phyloP scores from a whole-genome alignment of 35 echinoderm and acorn worm species.

The Nesometra sesokonis region DNA sequence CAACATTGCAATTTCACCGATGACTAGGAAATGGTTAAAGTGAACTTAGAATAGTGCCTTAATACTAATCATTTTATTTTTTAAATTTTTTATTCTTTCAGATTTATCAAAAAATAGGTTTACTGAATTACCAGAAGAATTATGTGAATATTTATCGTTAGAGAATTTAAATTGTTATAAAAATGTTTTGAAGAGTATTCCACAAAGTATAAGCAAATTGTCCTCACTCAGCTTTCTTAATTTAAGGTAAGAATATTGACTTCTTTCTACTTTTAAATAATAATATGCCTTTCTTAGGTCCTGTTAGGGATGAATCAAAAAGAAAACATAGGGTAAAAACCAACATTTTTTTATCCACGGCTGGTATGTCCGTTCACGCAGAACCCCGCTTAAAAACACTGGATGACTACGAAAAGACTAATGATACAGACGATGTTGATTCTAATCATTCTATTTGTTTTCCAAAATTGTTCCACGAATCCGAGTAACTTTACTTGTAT shows the following conservation, averaged over 20 bases:
- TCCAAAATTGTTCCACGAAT: no score
- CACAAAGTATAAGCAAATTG: constrained; percentile 53
- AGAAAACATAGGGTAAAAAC: no score
- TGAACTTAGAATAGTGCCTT: background rate
- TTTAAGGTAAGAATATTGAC: constrained; percentile 94
- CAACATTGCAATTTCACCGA: background rate
- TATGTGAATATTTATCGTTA: constrained; percentile 61
- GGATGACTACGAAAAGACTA: no score
- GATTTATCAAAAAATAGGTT: constrained; percentile 95
- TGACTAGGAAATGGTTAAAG: background rate
- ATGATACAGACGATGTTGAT: no score
- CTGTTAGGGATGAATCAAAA: no score
- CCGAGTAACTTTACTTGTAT: no score
- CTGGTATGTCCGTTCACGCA: no score
- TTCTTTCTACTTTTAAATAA: no score
- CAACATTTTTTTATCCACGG: no score
- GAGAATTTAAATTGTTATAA: constrained; percentile 84
- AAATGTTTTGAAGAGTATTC: constrained; percentile 79
- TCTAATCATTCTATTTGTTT: no score
- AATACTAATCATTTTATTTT: background rate
- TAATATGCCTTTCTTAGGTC: no score
- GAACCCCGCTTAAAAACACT: no score
- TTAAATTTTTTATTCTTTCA: constrained; percentile 56
- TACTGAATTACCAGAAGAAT: constrained; percentile 58
- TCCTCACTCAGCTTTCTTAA: constrained; percentile 73